These are phyloP conservation scores for Rhinopomastus cyanomelas DNA, from an alignment of 2,113 vertebrate genomes.

Conservation along the genomic window DNA sequence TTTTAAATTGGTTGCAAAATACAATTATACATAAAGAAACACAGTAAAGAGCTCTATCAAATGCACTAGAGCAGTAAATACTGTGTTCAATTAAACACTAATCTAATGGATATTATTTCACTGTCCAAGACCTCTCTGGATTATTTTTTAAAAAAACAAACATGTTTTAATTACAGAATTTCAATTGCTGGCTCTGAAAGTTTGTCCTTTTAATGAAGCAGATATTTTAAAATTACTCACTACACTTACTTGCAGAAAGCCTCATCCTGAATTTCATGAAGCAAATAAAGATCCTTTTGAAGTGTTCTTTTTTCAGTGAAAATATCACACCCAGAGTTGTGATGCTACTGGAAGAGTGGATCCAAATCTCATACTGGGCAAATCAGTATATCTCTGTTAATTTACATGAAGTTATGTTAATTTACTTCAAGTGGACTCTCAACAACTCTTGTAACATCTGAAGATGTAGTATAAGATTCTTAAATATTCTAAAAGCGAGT, in stretches of 20 bases:
- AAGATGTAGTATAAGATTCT: background rate
- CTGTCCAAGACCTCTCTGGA: conserved; percentile 39
- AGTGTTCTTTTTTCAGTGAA: background rate
- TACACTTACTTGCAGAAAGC: conserved; percentile 17
- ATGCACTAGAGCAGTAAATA: conserved; percentile 59
- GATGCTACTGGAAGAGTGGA: background rate
- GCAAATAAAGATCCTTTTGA: background rate
- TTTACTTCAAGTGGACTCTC: background rate
- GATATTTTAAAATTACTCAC: conserved; percentile 32
- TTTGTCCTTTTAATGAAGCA: conserved; percentile 54
- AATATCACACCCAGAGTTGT: background rate
- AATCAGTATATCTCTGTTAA: background rate
- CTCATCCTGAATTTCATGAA: conserved; percentile 54
- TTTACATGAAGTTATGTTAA: background rate
- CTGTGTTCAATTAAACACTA: conserved; percentile 66
- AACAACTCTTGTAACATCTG: background rate
- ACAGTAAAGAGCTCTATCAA: conserved; percentile 29
- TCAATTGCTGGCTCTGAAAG: conserved; percentile 39
- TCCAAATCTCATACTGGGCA: background rate
- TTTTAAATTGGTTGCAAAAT: conserved; percentile 69
- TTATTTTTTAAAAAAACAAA: conserved; percentile 47
- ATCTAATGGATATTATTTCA: conserved; percentile 60
- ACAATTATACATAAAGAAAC: conserved; percentile 58
- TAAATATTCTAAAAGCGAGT: background rate
- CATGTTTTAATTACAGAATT: conserved; percentile 42